Conservation (phyloP, 2,113 vertebrate species). For the Neotoma lepida region DNA sequence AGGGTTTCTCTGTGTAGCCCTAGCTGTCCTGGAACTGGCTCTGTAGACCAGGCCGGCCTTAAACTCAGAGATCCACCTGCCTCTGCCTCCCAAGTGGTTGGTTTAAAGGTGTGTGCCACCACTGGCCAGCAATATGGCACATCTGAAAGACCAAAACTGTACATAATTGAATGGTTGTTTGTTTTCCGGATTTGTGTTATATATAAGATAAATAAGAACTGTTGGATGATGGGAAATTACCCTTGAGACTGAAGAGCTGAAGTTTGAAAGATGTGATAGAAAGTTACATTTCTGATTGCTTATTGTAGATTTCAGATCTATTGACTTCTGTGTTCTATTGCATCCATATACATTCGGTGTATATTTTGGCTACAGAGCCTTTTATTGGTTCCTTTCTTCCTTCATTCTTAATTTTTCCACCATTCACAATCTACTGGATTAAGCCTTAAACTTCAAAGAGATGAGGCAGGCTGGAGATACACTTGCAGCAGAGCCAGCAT, state of each 20-base stretch:
- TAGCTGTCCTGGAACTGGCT: background rate
- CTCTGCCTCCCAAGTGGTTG: background rate
- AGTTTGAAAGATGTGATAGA: background rate
- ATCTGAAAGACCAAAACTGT: background rate
- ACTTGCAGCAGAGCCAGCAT: background rate
- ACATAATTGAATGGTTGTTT: background rate
- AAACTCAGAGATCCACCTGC: background rate
- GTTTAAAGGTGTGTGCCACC: background rate
- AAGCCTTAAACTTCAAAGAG: slow-evolving; percentile 40
- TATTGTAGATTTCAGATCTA: slow-evolving; percentile 2
- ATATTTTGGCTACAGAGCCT: slow-evolving; percentile 65
- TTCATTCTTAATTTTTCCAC: slow-evolving; percentile 49
- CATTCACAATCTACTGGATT: background rate
- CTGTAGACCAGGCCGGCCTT: background rate
- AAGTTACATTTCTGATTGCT: slow-evolving; percentile 31
- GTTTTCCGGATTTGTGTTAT: slow-evolving; percentile 23
- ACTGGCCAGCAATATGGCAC: background rate
- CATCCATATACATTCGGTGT: slow-evolving; percentile 69
- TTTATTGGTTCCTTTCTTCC: slow-evolving; percentile 49
- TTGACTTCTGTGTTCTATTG: slow-evolving; percentile 62
- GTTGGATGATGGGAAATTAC: background rate
- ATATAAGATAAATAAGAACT: background rate
- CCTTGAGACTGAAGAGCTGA: background rate
- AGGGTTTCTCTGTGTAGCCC: background rate
- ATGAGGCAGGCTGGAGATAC: background rate